phyloP scores from a whole-genome alignment of 2,797 vertebrate genomes.

The Lithobates pipiens region DNA sequence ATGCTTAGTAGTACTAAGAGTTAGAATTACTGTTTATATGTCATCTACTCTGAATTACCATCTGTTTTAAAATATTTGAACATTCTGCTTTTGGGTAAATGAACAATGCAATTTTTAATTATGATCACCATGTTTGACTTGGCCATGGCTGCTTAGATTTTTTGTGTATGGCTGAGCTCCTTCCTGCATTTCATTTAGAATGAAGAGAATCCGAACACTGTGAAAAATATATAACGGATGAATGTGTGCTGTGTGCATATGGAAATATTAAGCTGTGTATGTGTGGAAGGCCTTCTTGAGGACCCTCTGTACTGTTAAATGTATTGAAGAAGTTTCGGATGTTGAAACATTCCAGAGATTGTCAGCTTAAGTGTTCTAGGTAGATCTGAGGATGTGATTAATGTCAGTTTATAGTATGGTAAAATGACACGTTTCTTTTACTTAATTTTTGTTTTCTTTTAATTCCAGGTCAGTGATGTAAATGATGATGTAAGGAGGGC shows the following conservation, averaged over 20 bases:
- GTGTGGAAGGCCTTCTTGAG: neutral
- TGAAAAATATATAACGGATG: neutral
- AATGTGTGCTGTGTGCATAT: neutral
- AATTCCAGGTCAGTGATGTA: slow-evolving; percentile 91
- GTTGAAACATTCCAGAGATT: neutral
- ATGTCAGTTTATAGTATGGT: neutral
- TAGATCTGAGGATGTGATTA: neutral
- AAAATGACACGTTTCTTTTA: neutral
- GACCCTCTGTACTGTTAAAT: neutral
- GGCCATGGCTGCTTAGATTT: too few species aligned
- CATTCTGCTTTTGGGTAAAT: too few species aligned
- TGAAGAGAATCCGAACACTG: neutral
- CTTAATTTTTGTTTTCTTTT: neutral
- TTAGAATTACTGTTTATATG: too few species aligned
- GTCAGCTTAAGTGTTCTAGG: slow-evolving; percentile 28
- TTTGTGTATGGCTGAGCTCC: too few species aligned
- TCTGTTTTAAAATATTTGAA: too few species aligned
- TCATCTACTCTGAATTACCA: too few species aligned
- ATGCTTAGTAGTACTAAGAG: too few species aligned
- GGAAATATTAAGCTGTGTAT: neutral
- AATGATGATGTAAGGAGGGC: slow-evolving; percentile 96
- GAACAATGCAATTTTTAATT: too few species aligned
- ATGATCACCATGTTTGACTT: too few species aligned
- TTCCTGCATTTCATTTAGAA: neutral
- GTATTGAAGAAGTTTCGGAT: neutral